A percentile compares a stretch with the other conserved stretches of the same genome.
Conservation (phyloP, 2,113 vertebrate species). For the Paratilapia polleni region DNA sequence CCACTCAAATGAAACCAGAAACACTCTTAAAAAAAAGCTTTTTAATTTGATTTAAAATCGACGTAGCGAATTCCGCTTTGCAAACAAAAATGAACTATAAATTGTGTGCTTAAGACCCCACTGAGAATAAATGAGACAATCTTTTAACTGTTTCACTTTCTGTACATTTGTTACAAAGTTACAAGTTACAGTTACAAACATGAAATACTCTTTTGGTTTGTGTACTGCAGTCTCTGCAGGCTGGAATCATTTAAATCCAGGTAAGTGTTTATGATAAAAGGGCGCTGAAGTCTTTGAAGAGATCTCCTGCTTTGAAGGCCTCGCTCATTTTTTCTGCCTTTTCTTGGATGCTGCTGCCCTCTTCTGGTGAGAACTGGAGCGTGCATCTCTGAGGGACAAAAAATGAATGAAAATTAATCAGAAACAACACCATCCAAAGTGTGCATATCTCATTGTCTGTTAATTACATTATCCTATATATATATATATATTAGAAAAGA, state of each 20-base stretch:
- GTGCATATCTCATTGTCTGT: background rate
- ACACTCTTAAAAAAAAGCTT: background rate
- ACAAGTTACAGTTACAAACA: background rate
- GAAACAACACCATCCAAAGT: background rate
- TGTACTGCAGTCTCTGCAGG: background rate
- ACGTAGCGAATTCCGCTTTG: fast-evolving
- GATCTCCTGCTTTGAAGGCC: fast-evolving
- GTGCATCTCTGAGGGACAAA: constrained; percentile 21
- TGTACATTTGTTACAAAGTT: background rate
- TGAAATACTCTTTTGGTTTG: background rate
- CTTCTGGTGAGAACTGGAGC: constrained; percentile 46
- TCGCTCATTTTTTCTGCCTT: constrained; percentile 35
- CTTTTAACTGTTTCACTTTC: background rate
- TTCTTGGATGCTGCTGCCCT: constrained; percentile 60
- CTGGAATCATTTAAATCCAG: background rate
- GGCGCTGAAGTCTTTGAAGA: background rate
- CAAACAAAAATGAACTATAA: background rate
- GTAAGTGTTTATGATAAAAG: background rate
- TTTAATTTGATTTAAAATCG: background rate
- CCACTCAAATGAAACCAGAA: background rate
- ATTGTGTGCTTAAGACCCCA: background rate
- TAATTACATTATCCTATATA: background rate
- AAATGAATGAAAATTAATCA: fast-evolving
- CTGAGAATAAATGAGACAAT: background rate
- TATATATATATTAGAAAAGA: background rate